Base-by-base conservation (phyloP, 2,797 vertebrate species). In the Epinephelus malabaricus region DNA sequence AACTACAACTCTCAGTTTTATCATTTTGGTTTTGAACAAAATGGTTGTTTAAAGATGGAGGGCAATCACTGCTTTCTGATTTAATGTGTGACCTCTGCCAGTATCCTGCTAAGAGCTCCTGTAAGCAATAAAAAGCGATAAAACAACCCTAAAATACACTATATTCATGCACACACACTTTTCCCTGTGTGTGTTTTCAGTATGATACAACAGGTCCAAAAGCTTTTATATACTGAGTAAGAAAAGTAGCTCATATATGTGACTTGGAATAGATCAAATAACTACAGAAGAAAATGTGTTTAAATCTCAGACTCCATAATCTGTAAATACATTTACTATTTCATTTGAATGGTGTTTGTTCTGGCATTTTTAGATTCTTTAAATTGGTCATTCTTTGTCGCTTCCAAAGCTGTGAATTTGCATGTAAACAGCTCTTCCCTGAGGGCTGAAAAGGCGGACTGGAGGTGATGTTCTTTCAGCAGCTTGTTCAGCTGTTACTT, bases 401-500 rank as follows among this genome's bases (percentile, higher is more conserved):
- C 54, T 69, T 54, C 30, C 27, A 58, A 67, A 65, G 34, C 46
- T 58, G 11, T 70, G 9, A 59, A 46, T 70, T 67, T 0, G 14
- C 38, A 13, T 47, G 60, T 15, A 17, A 73, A 40, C 43, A 55
- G n/a, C 60, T 60, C 47, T 54, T n/a, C 62, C 67, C 69, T 15
- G 23, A 43, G 46, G 75, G 56, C 54, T 78, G 64, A 61, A 65
- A 66, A 78, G 45, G 46, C 53, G 2, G 51, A 68, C 56, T 18
- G 46, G 6, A 54, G 76, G 55, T 27, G 10, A 45, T 38, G 68
- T 58, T 65, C 62, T 72, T 56, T 66, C 63, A 40, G 25, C 58
- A 43, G 60, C 49, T 45, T 55, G 21, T 73, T 73, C 51, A 69
- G 46, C 64, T 84, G 69, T 23, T 40, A 30, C 68, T 76, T 76